phyloP scores from a whole-genome alignment of 1,140 invertebrate species.

The Habropoda laboriosa region DNA sequence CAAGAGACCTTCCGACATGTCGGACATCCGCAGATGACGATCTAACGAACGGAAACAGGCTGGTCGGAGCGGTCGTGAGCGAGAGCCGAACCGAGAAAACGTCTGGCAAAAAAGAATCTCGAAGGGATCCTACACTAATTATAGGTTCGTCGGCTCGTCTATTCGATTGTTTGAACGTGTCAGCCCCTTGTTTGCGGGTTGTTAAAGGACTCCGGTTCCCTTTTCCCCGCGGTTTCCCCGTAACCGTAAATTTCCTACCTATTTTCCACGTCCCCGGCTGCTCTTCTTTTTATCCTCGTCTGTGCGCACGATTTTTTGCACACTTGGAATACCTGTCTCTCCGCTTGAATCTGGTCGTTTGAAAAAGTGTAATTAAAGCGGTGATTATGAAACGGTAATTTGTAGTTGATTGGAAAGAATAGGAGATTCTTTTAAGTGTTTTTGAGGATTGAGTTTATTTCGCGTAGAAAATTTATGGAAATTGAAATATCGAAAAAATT shows the following conservation, averaged over 20 bases:
- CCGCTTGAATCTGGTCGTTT: too few species aligned
- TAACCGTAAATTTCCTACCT: conserved; percentile 30
- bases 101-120: conserved; percentile 66
- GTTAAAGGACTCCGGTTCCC: conserved; percentile 64
- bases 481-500: too few species aligned
- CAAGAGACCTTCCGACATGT: conserved; percentile 31
- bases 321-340: too few species aligned
- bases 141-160: conserved; percentile 69
- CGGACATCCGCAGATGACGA: conserved; percentile 66
- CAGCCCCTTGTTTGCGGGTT: conserved; percentile 76
- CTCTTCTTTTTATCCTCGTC: not conserved
- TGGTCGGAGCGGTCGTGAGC: conserved; percentile 48
- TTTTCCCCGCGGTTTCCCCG: conserved; percentile 6
- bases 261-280: not conserved
- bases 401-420: too few species aligned
- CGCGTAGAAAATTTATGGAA: too few species aligned
- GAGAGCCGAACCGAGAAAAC: conserved; percentile 60
- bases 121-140: conserved; percentile 74
- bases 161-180: conserved; percentile 76
- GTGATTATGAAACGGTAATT: too few species aligned
- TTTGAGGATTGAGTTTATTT: too few species aligned
- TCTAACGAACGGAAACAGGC: conserved; percentile 54
- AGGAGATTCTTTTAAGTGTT: too few species aligned
- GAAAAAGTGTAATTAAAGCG: too few species aligned
- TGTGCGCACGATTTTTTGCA: too few species aligned